These are phyloP conservation scores for Hetaerina americana DNA, from an alignment of 1,140 invertebrate genomes.

Conservation along the genomic window DNA sequence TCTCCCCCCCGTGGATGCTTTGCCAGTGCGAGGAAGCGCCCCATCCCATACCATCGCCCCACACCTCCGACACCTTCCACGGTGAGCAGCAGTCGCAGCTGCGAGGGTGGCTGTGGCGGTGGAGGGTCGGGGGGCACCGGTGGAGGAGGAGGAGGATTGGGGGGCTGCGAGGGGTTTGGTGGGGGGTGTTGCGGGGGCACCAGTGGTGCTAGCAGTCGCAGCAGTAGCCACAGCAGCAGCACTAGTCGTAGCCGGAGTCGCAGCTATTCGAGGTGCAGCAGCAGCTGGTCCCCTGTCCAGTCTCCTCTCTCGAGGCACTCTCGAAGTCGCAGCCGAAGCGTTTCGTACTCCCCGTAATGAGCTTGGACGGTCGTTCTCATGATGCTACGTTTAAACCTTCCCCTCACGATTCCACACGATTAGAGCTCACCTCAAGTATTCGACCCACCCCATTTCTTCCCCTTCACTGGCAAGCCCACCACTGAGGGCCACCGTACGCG, in stretches of 20 bases:
- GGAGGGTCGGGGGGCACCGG: background rate
- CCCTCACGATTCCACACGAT: too few relatives aligned
- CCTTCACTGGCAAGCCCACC: too few relatives aligned
- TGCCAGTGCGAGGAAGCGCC: slow-evolving; percentile 70
- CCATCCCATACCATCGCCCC: slow-evolving; percentile 76
- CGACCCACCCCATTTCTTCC: too few relatives aligned
- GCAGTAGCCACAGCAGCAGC: background rate
- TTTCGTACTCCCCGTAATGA: background rate
- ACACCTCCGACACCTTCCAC: slow-evolving; percentile 59
- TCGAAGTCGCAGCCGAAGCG: background rate
- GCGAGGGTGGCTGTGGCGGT: slow-evolving; percentile 27
- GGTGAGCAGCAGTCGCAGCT: slow-evolving; percentile 42
- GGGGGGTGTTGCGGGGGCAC: background rate
- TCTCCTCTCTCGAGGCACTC: background rate
- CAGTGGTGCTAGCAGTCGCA: background rate
- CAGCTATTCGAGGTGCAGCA: background rate
- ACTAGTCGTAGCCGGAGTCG: background rate
- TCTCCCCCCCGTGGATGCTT: background rate
- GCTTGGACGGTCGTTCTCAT: too few relatives aligned
- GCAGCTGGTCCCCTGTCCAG: background rate
- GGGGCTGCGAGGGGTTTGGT: background rate
- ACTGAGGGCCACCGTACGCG: too few relatives aligned
- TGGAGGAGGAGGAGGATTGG: too few relatives aligned
- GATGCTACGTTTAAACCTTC: too few relatives aligned
- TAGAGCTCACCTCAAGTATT: too few relatives aligned